A percentile compares a stretch with the other conserved stretches of the same genome.
Evolutionary conservation across 2,797 vertebrate species (phyloP).

Genomic region (Eupleurogrammus muticus): DNA sequence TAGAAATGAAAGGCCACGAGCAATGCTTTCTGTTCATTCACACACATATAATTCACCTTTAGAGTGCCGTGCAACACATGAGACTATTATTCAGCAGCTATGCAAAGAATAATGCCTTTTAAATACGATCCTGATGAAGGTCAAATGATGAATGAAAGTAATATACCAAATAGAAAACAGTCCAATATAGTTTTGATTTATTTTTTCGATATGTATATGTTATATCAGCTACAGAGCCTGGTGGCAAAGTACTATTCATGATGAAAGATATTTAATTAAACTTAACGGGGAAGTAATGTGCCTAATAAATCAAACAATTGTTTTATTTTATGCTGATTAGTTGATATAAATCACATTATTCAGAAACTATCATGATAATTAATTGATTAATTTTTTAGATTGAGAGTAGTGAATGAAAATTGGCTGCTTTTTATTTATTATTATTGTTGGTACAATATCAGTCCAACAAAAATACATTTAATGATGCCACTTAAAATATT

Average conservation of each 20-base stretch:
- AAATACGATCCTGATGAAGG: background rate
- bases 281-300: background rate
- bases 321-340: background rate
- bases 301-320: background rate
- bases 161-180: background rate
- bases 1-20: background rate
- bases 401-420: background rate
- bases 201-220: background rate
- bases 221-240: background rate
- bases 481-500: no score
- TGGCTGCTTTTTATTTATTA: no score
- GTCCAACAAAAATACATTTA: no score
- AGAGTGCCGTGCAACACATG: background rate
- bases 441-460: no score
- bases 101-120: background rate
- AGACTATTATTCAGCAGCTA: conserved; percentile 1
- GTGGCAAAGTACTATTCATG: background rate
- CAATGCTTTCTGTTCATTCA: no score
- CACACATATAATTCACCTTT: no score
- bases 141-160: background rate
- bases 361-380: background rate
- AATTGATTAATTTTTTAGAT: background rate
- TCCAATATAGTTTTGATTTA: no score
- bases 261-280: background rate
- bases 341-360: no score